phyloP scores from a whole-genome alignment of 2,113 vertebrate species.

The Dasyornis broadbenti region DNA sequence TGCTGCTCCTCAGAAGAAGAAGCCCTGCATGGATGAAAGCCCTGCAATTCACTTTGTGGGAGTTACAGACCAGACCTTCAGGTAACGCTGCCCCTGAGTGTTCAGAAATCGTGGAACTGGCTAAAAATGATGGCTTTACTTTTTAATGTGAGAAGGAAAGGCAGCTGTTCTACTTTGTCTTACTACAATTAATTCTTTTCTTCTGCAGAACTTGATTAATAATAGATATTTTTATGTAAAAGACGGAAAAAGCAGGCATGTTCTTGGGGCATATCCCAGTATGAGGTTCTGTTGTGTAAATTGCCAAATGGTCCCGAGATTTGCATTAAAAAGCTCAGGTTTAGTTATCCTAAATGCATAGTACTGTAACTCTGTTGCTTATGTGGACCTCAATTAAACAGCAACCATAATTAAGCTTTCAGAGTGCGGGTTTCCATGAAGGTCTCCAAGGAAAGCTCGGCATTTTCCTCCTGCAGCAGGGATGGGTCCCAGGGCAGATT shows the following conservation, averaged over 20 bases:
- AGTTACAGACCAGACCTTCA: background rate
- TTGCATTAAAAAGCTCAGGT: background rate
- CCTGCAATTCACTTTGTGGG: background rate
- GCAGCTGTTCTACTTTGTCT: background rate
- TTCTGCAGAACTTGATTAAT: background rate
- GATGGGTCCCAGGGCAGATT: background rate
- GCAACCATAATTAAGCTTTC: background rate
- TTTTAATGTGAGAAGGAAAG: background rate
- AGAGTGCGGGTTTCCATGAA: background rate
- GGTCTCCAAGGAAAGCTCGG: background rate
- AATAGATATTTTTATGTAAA: background rate
- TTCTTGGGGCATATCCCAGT: background rate
- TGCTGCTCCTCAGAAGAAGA: background rate
- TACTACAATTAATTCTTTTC: background rate
- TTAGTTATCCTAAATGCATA: background rate
- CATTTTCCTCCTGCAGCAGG: background rate
- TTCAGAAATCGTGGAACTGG: background rate
- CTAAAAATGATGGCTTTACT: background rate
- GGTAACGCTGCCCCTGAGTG: background rate
- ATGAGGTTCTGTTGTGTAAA: background rate
- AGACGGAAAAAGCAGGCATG: background rate
- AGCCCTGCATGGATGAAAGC: background rate
- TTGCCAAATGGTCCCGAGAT: background rate
- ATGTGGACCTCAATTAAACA: background rate
- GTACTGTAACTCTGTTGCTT: fast-evolving